Evolutionary conservation across 2,888 invertebrate species (phyloP).

Genomic region (Danaus chrysippus): DNA sequence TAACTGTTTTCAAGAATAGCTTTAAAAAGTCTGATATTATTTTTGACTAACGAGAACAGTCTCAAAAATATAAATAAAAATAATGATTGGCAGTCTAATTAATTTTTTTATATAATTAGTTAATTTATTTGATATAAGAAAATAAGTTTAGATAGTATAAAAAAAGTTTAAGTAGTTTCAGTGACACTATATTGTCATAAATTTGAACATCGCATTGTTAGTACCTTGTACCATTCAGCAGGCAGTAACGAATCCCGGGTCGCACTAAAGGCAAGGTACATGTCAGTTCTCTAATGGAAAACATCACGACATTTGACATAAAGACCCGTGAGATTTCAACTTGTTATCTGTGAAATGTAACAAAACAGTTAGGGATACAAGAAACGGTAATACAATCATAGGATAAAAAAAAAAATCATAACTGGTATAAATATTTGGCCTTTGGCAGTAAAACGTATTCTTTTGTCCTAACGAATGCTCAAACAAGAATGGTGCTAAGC

Average conservation of each 20-base stretch:
- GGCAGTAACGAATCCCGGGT: slow-evolving; percentile 33
- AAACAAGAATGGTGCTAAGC: too few relatives aligned
- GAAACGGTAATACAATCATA: background rate
- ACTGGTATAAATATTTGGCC: background rate
- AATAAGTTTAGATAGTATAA: background rate
- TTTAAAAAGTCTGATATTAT: too few relatives aligned
- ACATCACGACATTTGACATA: slow-evolving; percentile 57
- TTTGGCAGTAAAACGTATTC: too few relatives aligned
- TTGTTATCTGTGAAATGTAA: slow-evolving; percentile 14
- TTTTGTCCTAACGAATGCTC: too few relatives aligned
- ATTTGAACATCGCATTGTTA: background rate
- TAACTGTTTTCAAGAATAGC: too few relatives aligned
- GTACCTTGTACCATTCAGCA: slow-evolving; percentile 4
- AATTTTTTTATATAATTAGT: too few relatives aligned
- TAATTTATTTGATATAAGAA: too few relatives aligned
- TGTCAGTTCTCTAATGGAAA: slow-evolving; percentile 60
- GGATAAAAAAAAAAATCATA: background rate
- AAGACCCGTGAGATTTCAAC: slow-evolving; percentile 38
- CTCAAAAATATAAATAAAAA: too few relatives aligned
- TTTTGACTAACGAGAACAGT: too few relatives aligned
- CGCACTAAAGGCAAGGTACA: slow-evolving; percentile 45
- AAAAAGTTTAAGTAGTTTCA: background rate
- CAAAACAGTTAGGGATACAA: slow-evolving; percentile 10
- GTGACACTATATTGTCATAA: background rate
- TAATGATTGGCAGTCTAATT: too few relatives aligned